Evolutionary conservation across 2,888 invertebrate genomes (phyloP).

Genomic region (Dynastes maya): DNA sequence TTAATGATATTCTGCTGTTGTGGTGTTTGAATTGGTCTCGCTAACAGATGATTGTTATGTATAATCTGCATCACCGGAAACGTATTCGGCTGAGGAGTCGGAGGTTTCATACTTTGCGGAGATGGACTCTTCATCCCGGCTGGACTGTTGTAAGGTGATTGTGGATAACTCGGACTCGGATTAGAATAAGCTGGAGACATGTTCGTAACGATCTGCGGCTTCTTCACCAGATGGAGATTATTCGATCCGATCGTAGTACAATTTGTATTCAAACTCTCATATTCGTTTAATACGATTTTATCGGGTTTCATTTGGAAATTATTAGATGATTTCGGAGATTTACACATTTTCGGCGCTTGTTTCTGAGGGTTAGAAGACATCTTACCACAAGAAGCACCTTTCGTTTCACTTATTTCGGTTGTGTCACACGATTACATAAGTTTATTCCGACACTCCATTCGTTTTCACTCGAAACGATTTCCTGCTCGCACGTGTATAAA

Average conservation of each 20-base stretch:
- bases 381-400: slow-evolving; percentile 57
- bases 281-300: slow-evolving; percentile 65
- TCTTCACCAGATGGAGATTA: slow-evolving; percentile 69
- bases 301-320: slow-evolving; percentile 53
- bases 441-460: slow-evolving; percentile 30
- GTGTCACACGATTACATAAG: slow-evolving; percentile 13
- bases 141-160: slow-evolving; percentile 68
- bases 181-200: slow-evolving; percentile 68
- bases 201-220: slow-evolving; percentile 66
- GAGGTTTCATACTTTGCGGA: slow-evolving; percentile 67
- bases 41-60: slow-evolving; percentile 66
- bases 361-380: slow-evolving; percentile 69
- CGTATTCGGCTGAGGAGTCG: slow-evolving; percentile 67
- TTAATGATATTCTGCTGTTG: slow-evolving; percentile 69
- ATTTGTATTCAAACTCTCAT: slow-evolving; percentile 69
- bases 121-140: slow-evolving; percentile 68
- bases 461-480: background rate
- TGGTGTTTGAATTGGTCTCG: slow-evolving; percentile 65
- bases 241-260: slow-evolving; percentile 70
- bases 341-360: slow-evolving; percentile 69
- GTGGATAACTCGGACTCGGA: slow-evolving; percentile 65
- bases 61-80: slow-evolving; percentile 69
- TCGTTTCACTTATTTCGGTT: slow-evolving; percentile 36
- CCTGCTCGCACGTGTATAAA: slow-evolving; percentile 13
- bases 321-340: slow-evolving; percentile 67